A percentile compares a stretch with the other conserved stretches of the same genome.
phyloP scores from a whole-genome alignment of 2,888 invertebrate genomes.

The Ditylenchus weischeri region DNA sequence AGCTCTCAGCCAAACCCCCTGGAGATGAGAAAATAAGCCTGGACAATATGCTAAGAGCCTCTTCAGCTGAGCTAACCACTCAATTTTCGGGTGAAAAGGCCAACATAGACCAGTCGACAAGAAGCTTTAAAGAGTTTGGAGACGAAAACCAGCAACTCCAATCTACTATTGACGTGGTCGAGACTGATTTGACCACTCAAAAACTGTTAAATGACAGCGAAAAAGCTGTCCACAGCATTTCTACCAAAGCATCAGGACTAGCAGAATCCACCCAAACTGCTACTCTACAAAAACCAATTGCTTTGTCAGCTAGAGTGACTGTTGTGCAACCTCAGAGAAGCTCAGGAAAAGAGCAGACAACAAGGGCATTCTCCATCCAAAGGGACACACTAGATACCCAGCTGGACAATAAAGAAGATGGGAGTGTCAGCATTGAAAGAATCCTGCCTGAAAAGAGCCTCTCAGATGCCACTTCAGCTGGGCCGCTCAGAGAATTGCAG shows the following conservation, averaged over 20 bases:
- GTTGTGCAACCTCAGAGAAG: too few relatives aligned
- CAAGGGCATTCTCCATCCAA: too few relatives aligned
- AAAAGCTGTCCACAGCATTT: background rate
- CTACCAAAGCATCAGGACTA: background rate
- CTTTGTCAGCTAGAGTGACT: too few relatives aligned
- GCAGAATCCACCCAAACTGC: background rate
- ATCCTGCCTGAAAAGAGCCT: conserved; percentile 2
- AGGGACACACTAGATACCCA: too few relatives aligned
- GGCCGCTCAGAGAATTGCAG: conserved; percentile 8
- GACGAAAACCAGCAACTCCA: conserved; percentile 11
- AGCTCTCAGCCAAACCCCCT: background rate
- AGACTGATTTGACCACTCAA: background rate
- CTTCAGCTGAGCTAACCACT: background rate
- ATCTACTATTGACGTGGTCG: conserved; percentile 14
- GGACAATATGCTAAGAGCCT: conserved; percentile 19
- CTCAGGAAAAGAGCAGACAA: too few relatives aligned
- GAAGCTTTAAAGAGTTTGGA: background rate
- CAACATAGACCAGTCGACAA: background rate
- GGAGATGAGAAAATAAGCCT: conserved; percentile 19
- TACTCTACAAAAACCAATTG: background rate
- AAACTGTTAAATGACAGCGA: conserved; percentile 1
- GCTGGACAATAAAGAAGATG: background rate
- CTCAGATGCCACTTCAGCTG: too few relatives aligned
- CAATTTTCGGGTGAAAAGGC: background rate
- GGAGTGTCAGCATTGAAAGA: too few relatives aligned